These are phyloP conservation scores for Pycnonotus jocosus DNA, from an alignment of 2,113 vertebrate genomes.

Conservation along the genomic window DNA sequence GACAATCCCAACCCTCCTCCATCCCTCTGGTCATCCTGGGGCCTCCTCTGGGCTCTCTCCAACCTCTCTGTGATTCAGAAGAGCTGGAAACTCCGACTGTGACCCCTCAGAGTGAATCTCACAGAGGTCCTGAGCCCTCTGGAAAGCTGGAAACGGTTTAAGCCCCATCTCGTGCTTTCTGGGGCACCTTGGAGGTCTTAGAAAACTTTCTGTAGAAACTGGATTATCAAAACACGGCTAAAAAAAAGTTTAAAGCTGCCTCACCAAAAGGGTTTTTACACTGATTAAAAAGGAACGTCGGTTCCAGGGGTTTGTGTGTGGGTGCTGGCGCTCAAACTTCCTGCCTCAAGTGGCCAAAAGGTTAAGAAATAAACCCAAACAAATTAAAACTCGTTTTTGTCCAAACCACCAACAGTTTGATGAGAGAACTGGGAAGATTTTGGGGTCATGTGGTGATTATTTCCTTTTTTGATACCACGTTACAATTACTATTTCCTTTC, in stretches of 20 bases:
- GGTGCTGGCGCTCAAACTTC: neutral
- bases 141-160: neutral
- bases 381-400: neutral
- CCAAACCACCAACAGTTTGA: neutral
- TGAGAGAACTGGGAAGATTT: neutral
- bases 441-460: accelerated
- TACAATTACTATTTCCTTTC: neutral
- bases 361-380: neutral
- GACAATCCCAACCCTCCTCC: neutral
- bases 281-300: accelerated
- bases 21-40: neutral
- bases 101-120: neutral
- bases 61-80: neutral
- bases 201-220: neutral
- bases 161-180: neutral
- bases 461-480: neutral
- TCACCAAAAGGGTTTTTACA: neutral
- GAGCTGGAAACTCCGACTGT: neutral
- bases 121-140: neutral
- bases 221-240: accelerated
- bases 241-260: neutral
- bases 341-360: neutral
- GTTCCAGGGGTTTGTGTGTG: accelerated
- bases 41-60: neutral
- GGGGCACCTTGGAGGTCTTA: neutral